A percentile compares a stretch with the other conserved stretches of the same genome.
phyloP scores from a whole-genome alignment of 2,797 vertebrate species.

The Sitta carolinensis region DNA sequence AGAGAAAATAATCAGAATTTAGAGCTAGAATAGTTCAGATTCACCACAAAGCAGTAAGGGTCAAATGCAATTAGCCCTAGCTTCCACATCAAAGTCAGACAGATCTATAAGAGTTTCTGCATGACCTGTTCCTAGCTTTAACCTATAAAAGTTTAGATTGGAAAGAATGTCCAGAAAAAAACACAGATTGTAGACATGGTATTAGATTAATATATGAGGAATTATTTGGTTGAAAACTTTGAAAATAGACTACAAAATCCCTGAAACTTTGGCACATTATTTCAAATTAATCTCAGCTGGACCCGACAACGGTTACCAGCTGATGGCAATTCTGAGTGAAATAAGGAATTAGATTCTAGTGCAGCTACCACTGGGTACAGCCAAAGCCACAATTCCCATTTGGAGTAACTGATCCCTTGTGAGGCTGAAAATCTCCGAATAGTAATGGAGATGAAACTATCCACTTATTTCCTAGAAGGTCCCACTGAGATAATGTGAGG shows the following conservation, averaged over 20 bases:
- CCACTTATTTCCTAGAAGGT: neutral
- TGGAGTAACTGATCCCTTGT: neutral
- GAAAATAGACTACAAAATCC: neutral
- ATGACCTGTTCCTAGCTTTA: neutral
- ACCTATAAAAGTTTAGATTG: neutral
- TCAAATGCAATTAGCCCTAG: constrained; percentile 11
- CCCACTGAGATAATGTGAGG: neutral
- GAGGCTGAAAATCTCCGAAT: neutral
- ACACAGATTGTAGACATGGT: neutral
- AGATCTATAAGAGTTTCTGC: neutral
- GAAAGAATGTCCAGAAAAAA: neutral
- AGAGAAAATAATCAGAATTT: neutral
- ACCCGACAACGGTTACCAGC: neutral
- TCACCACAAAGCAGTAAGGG: neutral
- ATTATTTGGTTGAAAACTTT: neutral
- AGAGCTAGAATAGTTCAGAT: neutral
- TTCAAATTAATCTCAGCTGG: neutral
- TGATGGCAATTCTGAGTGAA: neutral
- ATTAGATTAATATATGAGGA: neutral
- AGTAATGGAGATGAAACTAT: neutral
- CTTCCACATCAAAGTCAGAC: constrained; percentile 4
- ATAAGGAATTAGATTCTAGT: neutral
- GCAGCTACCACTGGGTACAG: neutral
- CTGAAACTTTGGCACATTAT: neutral
- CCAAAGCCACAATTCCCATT: neutral